Percentiles rank a stretch among this genome's conserved stretches.
phyloP scores from a whole-genome alignment of 2,888 invertebrate species.

The Pollenia griseotomentosa region DNA sequence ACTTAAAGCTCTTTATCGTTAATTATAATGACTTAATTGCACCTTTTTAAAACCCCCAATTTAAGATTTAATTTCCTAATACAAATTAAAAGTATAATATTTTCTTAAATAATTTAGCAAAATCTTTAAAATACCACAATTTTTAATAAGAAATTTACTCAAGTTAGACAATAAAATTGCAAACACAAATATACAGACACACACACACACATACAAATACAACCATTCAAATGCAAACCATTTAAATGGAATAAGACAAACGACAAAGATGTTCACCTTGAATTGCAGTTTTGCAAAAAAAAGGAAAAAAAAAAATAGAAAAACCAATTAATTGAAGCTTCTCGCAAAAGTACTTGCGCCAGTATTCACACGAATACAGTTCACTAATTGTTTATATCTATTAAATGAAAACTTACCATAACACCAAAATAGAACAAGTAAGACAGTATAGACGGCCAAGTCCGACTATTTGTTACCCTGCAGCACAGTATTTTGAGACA shows the following conservation, averaged over 20 bases:
- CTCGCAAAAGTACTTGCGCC: not conserved
- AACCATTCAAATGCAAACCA: constrained; percentile 24
- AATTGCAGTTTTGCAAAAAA: constrained; percentile 47
- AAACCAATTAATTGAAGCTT: constrained; percentile 55
- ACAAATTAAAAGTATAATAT: constrained; percentile 9
- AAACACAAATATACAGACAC: not conserved
- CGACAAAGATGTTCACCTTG: constrained; percentile 69
- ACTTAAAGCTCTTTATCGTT: not conserved
- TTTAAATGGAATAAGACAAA: constrained; percentile 28
- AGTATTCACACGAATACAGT: not conserved
- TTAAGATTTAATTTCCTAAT: constrained; percentile 8
- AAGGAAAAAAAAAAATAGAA: not conserved
- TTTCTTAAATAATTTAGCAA: constrained; percentile 24
- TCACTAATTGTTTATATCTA: not conserved
- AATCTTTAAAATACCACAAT: not conserved
- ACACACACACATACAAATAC: not conserved
- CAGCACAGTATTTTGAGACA: no score
- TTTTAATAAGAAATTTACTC: constrained; percentile 5
- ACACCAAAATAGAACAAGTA: not conserved
- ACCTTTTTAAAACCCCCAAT: not conserved
- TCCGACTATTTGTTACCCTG: not conserved
- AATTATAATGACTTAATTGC: constrained; percentile 45
- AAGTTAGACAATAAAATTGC: no score
- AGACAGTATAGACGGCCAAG: not conserved
- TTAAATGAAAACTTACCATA: constrained; percentile 2